Conservation (phyloP, 2,113 vertebrate genomes). For the Silurus meridionalis region DNA sequence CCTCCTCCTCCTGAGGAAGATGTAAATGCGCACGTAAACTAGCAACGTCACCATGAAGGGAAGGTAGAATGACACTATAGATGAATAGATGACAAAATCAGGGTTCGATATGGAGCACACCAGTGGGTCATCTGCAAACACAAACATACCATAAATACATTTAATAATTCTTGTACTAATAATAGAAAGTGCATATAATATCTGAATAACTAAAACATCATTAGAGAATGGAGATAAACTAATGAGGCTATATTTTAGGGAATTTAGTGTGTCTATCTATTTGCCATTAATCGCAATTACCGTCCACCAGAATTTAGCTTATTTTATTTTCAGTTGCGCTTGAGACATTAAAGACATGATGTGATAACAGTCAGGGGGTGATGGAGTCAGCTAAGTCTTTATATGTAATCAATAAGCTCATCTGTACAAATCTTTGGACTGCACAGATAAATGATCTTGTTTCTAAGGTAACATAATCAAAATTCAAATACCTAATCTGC, state of each 20-base stretch:
- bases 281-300: background rate
- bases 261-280: background rate
- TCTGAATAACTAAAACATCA: background rate
- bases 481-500: slow-evolving; percentile 10
- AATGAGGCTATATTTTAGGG: background rate
- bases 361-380: slow-evolving; percentile 6
- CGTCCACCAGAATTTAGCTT: background rate
- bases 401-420: slow-evolving; percentile 26
- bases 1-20: slow-evolving; percentile 83
- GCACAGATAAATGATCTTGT: slow-evolving; percentile 10
- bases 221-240: background rate
- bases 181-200: background rate
- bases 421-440: slow-evolving; percentile 26
- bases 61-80: slow-evolving; percentile 93
- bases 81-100: slow-evolving; percentile 91
- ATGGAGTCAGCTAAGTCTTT: slow-evolving; percentile 17
- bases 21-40: slow-evolving; percentile 89
- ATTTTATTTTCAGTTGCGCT: background rate
- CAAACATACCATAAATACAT: slow-evolving; percentile 18
- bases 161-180: background rate
- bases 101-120: slow-evolving; percentile 96
- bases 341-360: background rate
- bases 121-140: slow-evolving; percentile 77
- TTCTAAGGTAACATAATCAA: slow-evolving; percentile 41
- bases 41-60: slow-evolving; percentile 89